Base-by-base conservation (phyloP, 2,888 invertebrate genomes). In the Chrysolina oricalcia region DNA sequence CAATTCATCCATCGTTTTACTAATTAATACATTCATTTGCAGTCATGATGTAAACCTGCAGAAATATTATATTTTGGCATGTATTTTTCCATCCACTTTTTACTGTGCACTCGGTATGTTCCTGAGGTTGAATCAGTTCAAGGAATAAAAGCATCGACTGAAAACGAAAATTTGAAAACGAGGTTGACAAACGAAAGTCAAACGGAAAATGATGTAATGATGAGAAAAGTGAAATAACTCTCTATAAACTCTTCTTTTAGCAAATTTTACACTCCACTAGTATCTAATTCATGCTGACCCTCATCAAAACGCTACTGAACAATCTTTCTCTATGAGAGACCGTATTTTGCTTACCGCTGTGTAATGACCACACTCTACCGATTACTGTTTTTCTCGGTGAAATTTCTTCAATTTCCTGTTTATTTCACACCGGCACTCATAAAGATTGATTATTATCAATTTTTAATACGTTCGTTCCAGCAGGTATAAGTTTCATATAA, bases 331-430 rank as follows among this genome's bases (percentile, higher is more conserved):
- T 11, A 21, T 53, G 5, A 53, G 53, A 53, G 21, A 53, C 21
- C 53, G 53, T 19, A 53, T 19, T 53, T 48, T 13, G 19, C 9
- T 53, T 19, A 53, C 13, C 13, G 53, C 4, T 21, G 53, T 43
- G 53, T 53, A 19, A 53, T 53, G 21, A 21, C 11, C 11, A 53
- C 6, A 53, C 53, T 53, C 21, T 1, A 53, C 53, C 15, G 21
- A 53, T 53, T 53, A 53, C 19, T 19, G 53, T 53, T 53, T 53
- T 53, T 21, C 53, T 21, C 53, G 10, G 17, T 11, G 53, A 53
- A 21, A 53, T 53, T 53, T 53, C 53, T 53, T 53, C 21, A 53
- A 53, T 23, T 53, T 53, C 53, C 53, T 53, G 53, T 53, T 53
- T 11, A 53, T 53, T 53, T 53, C 21, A 19, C 19, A 21, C 19